These are phyloP conservation scores for Lagria hirta DNA, from an alignment of 2,888 invertebrate genomes.

Conservation along the genomic window DNA sequence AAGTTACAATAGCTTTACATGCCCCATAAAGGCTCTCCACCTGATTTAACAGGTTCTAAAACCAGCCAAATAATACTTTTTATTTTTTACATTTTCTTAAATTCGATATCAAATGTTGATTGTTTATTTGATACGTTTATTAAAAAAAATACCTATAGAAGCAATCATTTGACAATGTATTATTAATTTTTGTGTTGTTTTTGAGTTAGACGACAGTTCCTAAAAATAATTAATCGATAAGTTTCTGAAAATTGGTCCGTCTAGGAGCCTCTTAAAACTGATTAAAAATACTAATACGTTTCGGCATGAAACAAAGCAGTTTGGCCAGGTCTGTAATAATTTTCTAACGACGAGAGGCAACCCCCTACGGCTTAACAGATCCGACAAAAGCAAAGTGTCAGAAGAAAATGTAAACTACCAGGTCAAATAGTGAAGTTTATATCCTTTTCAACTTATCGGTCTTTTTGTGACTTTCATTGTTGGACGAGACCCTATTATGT, in stretches of 20 bases:
- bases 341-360: slow-evolving; percentile 35
- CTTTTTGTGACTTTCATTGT: slow-evolving; percentile 26
- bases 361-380: slow-evolving; percentile 44
- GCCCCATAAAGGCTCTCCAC: slow-evolving; percentile 37
- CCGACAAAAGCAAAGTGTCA: slow-evolving; percentile 46
- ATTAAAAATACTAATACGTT: slow-evolving; percentile 44
- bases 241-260: slow-evolving; percentile 10
- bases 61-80: slow-evolving; percentile 8
- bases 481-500: too few relatives aligned
- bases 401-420: slow-evolving; percentile 39
- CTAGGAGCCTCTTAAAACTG: slow-evolving; percentile 26
- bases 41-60: slow-evolving; percentile 37
- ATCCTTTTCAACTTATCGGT: slow-evolving; percentile 9
- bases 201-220: background rate
- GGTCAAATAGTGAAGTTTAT: slow-evolving; percentile 29
- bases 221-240: slow-evolving; percentile 16
- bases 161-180: too few relatives aligned
- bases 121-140: too few relatives aligned
- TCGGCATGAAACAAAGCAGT: slow-evolving; percentile 41
- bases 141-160: too few relatives aligned
- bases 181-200: slow-evolving; percentile 1
- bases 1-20: slow-evolving; percentile 48
- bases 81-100: too few relatives aligned
- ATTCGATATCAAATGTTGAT: too few relatives aligned
- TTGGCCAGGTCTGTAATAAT: slow-evolving; percentile 32